A percentile compares a stretch with the other conserved stretches of the same genome.
Conservation (phyloP, 1,140 invertebrate species). For the Cydia strobilella region DNA sequence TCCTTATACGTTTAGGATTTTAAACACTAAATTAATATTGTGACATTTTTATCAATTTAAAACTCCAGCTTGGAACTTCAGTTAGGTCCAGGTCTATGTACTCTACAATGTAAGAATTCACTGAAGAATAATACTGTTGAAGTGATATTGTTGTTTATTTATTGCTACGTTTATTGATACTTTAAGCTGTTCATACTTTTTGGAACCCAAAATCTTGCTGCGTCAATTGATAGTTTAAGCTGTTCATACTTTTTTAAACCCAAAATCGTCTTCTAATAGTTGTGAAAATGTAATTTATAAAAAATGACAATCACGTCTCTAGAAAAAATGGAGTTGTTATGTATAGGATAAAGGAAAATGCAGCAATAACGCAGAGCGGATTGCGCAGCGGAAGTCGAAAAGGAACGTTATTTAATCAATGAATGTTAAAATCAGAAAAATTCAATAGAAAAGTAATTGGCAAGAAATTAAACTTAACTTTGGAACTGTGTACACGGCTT, state of each 20-base stretch:
- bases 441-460: background rate
- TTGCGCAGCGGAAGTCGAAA: slow-evolving; percentile 2
- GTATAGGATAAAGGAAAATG: background rate
- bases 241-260: background rate
- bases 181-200: background rate
- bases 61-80: no score
- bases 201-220: background rate
- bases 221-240: no score
- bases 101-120: no score
- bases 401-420: background rate
- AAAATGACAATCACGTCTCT: background rate
- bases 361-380: slow-evolving; percentile 3
- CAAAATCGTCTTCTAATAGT: slow-evolving; percentile 1
- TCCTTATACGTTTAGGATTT: no score
- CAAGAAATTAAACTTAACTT: background rate
- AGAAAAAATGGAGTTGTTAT: slow-evolving; percentile 1
- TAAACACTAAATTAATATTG: no score
- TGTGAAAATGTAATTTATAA: background rate
- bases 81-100: no score
- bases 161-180: no score
- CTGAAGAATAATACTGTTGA: no score
- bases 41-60: no score
- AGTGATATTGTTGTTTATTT: no score
- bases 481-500: background rate
- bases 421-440: background rate